Percentiles rank a stretch among this genome's conserved stretches.
Conservation (phyloP, 2,113 vertebrate genomes). For the Sclerurus mexicanus region DNA sequence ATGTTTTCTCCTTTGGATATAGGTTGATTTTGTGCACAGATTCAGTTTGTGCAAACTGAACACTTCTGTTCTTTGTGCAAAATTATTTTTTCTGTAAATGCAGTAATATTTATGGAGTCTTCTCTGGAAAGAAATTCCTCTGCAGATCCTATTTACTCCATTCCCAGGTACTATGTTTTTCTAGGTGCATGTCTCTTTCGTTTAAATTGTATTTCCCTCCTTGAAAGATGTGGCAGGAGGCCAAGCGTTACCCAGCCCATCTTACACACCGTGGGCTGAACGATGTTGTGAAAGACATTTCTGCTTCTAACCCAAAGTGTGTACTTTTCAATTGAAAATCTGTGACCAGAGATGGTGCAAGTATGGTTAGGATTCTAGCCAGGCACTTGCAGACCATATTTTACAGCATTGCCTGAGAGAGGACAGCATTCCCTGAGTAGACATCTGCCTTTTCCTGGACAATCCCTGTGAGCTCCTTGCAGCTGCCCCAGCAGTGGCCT, state of each 20-base stretch:
- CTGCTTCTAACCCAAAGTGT: background rate
- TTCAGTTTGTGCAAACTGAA: background rate
- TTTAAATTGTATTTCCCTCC: background rate
- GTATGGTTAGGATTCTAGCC: background rate
- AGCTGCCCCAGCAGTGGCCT: conserved; percentile 1
- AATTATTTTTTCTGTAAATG: background rate
- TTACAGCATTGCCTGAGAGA: background rate
- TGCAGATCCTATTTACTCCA: background rate
- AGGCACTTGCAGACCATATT: background rate
- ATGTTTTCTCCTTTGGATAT: background rate
- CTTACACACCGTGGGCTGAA: background rate
- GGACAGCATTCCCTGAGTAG: background rate
- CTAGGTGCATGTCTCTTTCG: background rate
- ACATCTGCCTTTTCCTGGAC: background rate
- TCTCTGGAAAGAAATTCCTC: background rate
- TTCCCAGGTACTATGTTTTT: background rate
- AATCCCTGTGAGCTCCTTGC: background rate
- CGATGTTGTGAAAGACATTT: rapidly evolving
- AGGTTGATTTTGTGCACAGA: background rate
- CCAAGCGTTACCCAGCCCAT: background rate
- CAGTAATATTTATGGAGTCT: background rate
- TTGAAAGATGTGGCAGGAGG: background rate
- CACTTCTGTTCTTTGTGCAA: background rate
- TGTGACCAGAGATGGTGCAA: background rate
- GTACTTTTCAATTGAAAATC: background rate